Evolutionary conservation across 2,888 invertebrate species (phyloP).

Genomic region (Lingula anatina): DNA sequence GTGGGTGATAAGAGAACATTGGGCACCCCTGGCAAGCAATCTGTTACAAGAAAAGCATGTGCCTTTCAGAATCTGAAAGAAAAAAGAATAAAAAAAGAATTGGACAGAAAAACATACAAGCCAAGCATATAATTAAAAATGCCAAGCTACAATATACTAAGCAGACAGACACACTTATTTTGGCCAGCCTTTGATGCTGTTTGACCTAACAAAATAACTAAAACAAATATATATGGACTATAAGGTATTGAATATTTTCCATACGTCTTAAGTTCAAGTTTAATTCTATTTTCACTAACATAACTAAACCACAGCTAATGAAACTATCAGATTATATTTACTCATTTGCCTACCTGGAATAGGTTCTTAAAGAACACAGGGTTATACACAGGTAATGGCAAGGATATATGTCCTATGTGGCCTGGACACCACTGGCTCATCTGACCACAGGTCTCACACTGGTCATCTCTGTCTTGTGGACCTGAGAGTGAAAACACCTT

Average conservation of each 20-base stretch:
- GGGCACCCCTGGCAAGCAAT: constrained; percentile 20
- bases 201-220: too few relatives aligned
- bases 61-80: constrained; percentile 51
- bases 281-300: too few relatives aligned
- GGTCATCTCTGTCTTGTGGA: constrained; percentile 58
- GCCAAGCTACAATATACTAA: too few relatives aligned
- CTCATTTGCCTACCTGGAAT: constrained; percentile 57
- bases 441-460: constrained; percentile 76
- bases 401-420: constrained; percentile 89
- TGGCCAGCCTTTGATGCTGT: too few relatives aligned
- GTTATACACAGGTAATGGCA: constrained; percentile 84
- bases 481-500: constrained; percentile 50
- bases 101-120: not conserved
- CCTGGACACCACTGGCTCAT: constrained; percentile 72
- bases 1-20: constrained; percentile 59
- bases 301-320: too few relatives aligned
- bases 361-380: constrained; percentile 79
- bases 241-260: too few relatives aligned
- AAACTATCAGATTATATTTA: too few relatives aligned
- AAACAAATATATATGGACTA: too few relatives aligned
- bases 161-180: too few relatives aligned
- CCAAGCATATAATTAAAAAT: not conserved
- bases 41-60: constrained; percentile 54
- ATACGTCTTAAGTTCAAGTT: too few relatives aligned
- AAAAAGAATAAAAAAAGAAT: constrained; percentile 2